These are phyloP conservation scores for Bubo scandiacus DNA, from an alignment of 2,113 vertebrate genomes.

Conservation along the genomic window DNA sequence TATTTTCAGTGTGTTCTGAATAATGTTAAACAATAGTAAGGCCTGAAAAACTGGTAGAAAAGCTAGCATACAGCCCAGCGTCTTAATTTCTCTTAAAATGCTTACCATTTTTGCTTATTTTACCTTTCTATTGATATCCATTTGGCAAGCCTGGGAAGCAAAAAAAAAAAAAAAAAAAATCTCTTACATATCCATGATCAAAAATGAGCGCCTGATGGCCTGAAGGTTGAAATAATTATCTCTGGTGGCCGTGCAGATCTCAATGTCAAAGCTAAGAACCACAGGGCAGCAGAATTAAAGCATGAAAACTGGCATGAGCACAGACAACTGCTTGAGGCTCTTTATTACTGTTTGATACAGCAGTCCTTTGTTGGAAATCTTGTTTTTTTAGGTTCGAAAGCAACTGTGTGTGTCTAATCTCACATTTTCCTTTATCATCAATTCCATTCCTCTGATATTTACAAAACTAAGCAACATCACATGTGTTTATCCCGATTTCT, in stretches of 20 bases:
- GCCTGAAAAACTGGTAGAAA: background rate
- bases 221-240: constrained; percentile 91
- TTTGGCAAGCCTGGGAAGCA: constrained; percentile 74
- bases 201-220: constrained; percentile 84
- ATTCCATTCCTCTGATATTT: constrained; percentile 86
- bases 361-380: constrained; percentile 84
- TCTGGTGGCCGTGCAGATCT: constrained; percentile 85
- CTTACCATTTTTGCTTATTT: constrained; percentile 71
- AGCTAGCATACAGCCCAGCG: background rate
- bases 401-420: constrained; percentile 87
- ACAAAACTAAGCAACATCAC: constrained; percentile 81
- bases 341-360: constrained; percentile 88
- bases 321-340: constrained; percentile 91
- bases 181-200: constrained; percentile 87
- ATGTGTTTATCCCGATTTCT: constrained; percentile 75
- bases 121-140: constrained; percentile 68
- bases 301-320: constrained; percentile 89
- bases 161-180: constrained; percentile 21
- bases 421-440: constrained; percentile 88
- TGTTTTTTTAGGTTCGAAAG: constrained; percentile 80
- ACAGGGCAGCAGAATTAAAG: constrained; percentile 87
- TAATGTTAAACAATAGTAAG: background rate
- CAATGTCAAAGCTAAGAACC: constrained; percentile 85
- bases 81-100: constrained; percentile 64
- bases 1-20: background rate